Evolutionary conservation across 2,797 vertebrate genomes (phyloP).

Genomic region (Propithecus deckenii): DNA sequence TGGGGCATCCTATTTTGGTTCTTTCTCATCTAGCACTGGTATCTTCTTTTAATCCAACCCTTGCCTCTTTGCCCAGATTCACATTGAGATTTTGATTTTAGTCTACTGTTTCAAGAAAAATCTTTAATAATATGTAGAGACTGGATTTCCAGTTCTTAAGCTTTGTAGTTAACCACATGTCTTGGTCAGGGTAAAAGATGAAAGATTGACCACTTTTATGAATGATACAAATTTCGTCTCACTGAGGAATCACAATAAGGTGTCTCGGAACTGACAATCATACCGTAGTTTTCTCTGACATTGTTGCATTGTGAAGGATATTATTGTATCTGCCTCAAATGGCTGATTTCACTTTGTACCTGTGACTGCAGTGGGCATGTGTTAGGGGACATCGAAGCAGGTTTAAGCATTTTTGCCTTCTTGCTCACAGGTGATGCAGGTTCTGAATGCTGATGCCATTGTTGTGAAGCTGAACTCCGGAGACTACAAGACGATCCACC

Average conservation of each 20-base stretch:
- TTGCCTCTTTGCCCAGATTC: conserved; percentile 45
- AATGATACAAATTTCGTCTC: not conserved
- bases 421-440: conserved; percentile 93
- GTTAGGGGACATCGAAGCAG: not conserved
- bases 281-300: not conserved
- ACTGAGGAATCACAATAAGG: not conserved
- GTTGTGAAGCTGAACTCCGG: conserved; percentile 96
- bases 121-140: not conserved
- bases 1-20: not conserved
- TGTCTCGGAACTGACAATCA: not conserved
- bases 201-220: not conserved
- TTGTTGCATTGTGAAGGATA: not conserved
- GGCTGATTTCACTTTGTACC: not conserved
- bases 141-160: conserved; percentile 23
- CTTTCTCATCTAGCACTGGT: conserved; percentile 17
- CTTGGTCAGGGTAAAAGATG: conserved; percentile 22
- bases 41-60: conserved; percentile 44
- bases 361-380: not conserved
- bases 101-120: conserved; percentile 45
- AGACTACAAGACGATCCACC: conserved; percentile 96
- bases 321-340: not conserved
- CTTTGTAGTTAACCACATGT: conserved; percentile 7
- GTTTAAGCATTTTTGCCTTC: not conserved
- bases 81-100: conserved; percentile 13
- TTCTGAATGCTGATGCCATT: conserved; percentile 96